These are phyloP conservation scores for Motacilla alba DNA, from an alignment of 2,113 vertebrate species.

Conservation along the genomic window DNA sequence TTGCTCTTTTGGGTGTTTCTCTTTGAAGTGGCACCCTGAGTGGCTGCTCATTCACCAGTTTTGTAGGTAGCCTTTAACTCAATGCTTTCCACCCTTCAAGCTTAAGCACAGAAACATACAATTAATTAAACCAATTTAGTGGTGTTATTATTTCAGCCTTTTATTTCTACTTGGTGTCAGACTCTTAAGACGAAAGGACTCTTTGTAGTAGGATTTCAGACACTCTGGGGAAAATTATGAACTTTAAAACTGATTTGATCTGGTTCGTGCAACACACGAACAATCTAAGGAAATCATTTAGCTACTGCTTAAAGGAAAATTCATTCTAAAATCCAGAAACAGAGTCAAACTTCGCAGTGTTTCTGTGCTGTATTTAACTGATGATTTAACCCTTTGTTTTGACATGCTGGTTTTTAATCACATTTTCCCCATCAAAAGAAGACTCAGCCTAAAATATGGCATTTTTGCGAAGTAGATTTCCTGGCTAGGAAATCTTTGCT, in stretches of 20 bases:
- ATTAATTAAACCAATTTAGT: conserved; percentile 21
- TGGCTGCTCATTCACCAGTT: neutral
- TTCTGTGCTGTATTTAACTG: neutral
- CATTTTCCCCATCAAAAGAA: neutral
- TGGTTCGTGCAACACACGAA: neutral
- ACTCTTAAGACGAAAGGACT: neutral
- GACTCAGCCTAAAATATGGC: neutral
- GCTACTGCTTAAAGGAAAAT: neutral
- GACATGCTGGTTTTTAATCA: neutral
- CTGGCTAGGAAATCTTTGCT: neutral
- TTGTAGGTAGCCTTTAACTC: neutral
- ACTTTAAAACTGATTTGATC: neutral
- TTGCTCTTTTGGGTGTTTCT: neutral
- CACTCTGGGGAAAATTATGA: neutral
- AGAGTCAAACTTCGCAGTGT: neutral
- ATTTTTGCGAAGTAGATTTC: neutral
- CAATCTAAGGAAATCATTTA: neutral
- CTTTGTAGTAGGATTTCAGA: conserved; percentile 25
- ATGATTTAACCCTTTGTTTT: neutral
- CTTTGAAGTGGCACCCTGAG: conserved; percentile 30
- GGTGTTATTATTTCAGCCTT: conserved; percentile 10
- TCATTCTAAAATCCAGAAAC: neutral
- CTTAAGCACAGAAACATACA: conserved; percentile 1
- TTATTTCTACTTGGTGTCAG: conserved; percentile 1
- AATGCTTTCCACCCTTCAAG: neutral